Conservation (phyloP, 92 coral and sea anemone genomes). For the Chrysogorgia sp. region DNA sequence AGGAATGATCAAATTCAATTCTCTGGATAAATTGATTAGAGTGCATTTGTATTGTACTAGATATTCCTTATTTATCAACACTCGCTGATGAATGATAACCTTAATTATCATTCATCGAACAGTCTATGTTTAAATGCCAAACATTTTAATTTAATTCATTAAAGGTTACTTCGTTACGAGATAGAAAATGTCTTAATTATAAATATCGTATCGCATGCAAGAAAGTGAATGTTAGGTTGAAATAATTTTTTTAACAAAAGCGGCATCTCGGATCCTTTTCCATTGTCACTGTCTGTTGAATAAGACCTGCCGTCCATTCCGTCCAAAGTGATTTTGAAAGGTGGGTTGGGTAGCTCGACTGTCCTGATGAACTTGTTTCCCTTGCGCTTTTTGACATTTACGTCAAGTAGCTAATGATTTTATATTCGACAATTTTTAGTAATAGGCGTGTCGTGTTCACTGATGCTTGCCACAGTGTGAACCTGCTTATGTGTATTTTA, state of each 20-base stretch:
- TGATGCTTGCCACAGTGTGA: conserved; percentile 31
- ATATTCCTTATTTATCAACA: conserved; percentile 34
- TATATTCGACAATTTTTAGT: conserved; percentile 12
- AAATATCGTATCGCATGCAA: not conserved
- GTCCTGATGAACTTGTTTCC: conserved; percentile 24
- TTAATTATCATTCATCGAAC: conserved; percentile 38
- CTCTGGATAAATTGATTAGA: not conserved
- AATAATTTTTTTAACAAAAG: no score
- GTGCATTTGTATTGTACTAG: not conserved
- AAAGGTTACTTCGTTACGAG: conserved; percentile 5
- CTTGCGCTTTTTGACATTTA: conserved; percentile 40
- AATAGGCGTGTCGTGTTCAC: conserved; percentile 39
- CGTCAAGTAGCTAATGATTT: conserved; percentile 45
- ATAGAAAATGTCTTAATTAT: not conserved
- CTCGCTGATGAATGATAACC: conserved; percentile 36
- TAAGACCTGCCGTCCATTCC: no score
- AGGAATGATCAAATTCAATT: not conserved
- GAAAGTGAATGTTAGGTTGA: no score
- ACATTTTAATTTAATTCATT: conserved; percentile 28
- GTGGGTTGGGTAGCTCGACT: not conserved
- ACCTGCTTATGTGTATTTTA: conserved; percentile 16
- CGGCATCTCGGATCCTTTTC: no score
- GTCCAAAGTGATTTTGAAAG: not conserved
- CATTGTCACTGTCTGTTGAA: no score
- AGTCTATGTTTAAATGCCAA: conserved; percentile 42